Evolutionary conservation across 2,113 vertebrate genomes (phyloP), one percentile per base, ranked within the genome.

Genomic region (Albula glossodonta): DNA sequence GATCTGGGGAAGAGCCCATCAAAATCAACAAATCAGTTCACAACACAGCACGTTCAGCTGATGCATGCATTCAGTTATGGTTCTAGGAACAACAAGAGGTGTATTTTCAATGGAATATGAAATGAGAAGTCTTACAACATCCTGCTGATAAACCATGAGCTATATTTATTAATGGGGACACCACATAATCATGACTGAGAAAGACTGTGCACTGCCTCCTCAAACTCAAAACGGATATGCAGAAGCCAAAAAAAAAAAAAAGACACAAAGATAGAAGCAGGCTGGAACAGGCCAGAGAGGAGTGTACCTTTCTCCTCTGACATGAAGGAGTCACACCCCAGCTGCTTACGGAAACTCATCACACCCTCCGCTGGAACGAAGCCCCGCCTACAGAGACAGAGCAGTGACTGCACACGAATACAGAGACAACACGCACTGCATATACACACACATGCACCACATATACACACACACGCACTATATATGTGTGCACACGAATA

Each of bases 271-370:
- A 60, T 0, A 15, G 56, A 2, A 60, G 56, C 11, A 66, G 60
- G 5, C 22, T 74, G 70, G 22, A 41, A 41, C 31, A 41, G 31
- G 31, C 31, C 31, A 41, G 31, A 41, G 19, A 1, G 4, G 63
- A 31, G 31, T 52, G 31, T 86, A 96, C 96, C 96, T 93, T 96
- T 96, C 89, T 96, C 96, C 9, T 96, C 95, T 3, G 92, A 95
- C 79, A 89, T 87, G 84, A 95, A 96, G 3, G 94, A 94, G 85
- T 95, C 92, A n/a, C 95, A 96, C 78, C 95, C 95, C 22, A 97
- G 94, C 56, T 94, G 88, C 88, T 92, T 93, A 17, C 96, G 94
- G 81, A 97, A 93, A 70, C 94, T 94, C 95, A 95, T 96, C 85
- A 97, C 95, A 81, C 91, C 94, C 31, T 95, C 91, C 41, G 96